Base-by-base conservation (phyloP, 2,888 invertebrate genomes). In the Colostygia pectinataria region DNA sequence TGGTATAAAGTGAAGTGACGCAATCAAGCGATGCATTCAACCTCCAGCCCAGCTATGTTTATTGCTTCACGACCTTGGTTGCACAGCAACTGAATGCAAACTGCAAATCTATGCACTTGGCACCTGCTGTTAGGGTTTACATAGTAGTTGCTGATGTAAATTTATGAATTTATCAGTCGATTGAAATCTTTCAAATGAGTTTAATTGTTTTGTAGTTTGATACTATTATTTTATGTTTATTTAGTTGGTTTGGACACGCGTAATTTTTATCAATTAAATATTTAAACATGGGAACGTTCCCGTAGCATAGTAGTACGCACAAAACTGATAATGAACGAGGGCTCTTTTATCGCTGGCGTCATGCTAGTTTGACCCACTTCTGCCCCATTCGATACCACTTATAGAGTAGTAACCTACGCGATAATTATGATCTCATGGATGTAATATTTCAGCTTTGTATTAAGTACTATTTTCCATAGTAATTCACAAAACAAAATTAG, bases 301-400 rank as follows among this genome's bases (percentile, higher is more conserved):
- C 50, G 48, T 53, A 45, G 43, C 43, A 29, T 24, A 43, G 43
- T 47, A n/a, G n/a, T n/a, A n/a, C n/a, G n/a, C n/a, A 33, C 74
- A 74, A 77, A 79, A 80, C 79, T 87, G 84, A 87, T 86, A 86
- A 83, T 83, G 77, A 78, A 80, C 77, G 74, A 83, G 80, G 80
- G 80, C 79, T 74, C 77, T 73, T 83, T 86, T 86, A 86, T 88
- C 87, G 84, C 75, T 77, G 73, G 76, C 88, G 88, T 88, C 87
- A 85, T 82, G 66, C 77, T 70, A 75, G 77, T 78, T 46, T 86
- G 89, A 89, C 89, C 89, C 66, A 89, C 78, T 85, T 89, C 74
- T 74, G 65, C 71, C 70, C 73, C 67, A 81, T 83, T 80, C 83
- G 80, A 83, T 85, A 80, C 77, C 76, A 82, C 80, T 82, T 80